These are phyloP conservation scores for Spinus pinus DNA, from an alignment of 2,797 vertebrate genomes.

Conservation along the genomic window DNA sequence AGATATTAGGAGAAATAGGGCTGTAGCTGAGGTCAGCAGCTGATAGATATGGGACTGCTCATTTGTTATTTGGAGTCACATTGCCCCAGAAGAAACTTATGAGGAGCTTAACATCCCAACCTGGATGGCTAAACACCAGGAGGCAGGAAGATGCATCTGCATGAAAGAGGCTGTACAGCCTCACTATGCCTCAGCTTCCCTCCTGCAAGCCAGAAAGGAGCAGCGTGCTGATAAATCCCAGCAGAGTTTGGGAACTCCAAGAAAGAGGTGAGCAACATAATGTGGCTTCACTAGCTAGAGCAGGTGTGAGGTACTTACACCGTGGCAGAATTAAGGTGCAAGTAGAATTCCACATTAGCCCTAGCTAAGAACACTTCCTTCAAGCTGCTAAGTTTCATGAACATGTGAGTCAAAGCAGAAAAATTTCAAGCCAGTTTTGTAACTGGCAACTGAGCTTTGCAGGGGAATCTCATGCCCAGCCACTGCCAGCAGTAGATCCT, in stretches of 20 bases:
- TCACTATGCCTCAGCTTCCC: neutral
- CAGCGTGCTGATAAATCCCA: neutral
- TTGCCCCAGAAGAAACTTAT: neutral
- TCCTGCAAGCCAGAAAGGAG: neutral
- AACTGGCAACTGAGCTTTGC: neutral
- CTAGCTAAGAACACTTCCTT: neutral
- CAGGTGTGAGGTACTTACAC: neutral
- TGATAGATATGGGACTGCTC: neutral
- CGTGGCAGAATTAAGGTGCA: neutral
- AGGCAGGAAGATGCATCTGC: neutral
- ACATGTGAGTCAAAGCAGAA: neutral
- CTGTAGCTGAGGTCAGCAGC: neutral
- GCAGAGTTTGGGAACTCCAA: neutral
- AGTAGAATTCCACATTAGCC: neutral
- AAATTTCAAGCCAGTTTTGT: neutral
- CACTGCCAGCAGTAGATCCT: neutral
- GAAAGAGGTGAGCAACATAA: neutral
- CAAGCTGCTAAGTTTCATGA: neutral
- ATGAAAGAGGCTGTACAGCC: neutral
- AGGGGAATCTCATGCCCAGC: neutral
- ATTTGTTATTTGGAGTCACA: neutral
- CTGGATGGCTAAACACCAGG: neutral
- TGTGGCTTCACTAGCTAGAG: neutral
- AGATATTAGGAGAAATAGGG: neutral
- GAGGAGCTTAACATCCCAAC: neutral